phyloP scores from a whole-genome alignment of 2,797 vertebrate genomes.

The Sardinella longiceps region DNA sequence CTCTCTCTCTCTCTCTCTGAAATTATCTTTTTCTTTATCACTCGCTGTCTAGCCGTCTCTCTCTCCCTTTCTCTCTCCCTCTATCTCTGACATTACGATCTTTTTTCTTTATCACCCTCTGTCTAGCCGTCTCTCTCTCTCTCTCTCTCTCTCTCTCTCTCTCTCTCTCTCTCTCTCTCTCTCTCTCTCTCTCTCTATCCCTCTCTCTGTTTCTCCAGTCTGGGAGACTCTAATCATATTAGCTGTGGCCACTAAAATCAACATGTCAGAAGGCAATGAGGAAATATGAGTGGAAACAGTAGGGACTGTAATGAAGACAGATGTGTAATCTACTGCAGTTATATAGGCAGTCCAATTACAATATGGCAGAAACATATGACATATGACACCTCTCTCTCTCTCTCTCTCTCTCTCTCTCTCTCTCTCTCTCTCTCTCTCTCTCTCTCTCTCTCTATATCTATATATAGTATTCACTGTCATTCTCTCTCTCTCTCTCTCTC shows the following conservation, averaged over 20 bases:
- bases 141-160: not conserved
- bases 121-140: conserved; percentile 37
- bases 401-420: not conserved
- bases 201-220: not conserved
- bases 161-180: not conserved
- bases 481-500: too few relatives aligned
- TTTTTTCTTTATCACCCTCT: too few relatives aligned
- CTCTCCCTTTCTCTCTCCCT: not conserved
- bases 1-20: conserved; percentile 32
- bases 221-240: not conserved
- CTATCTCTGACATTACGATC: too few relatives aligned
- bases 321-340: not conserved
- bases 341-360: not conserved
- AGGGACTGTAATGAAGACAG: not conserved
- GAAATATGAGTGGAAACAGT: not conserved
- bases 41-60: conserved; percentile 36
- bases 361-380: not conserved
- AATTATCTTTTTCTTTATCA: too few relatives aligned
- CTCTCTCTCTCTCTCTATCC: not conserved
- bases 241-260: not conserved
- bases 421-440: not conserved
- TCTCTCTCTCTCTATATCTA: not conserved
- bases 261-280: too few relatives aligned
- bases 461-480: too few relatives aligned
- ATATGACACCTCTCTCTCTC: not conserved